phyloP scores from a whole-genome alignment of 2,113 vertebrate species.

The Ramphastos sulfuratus region DNA sequence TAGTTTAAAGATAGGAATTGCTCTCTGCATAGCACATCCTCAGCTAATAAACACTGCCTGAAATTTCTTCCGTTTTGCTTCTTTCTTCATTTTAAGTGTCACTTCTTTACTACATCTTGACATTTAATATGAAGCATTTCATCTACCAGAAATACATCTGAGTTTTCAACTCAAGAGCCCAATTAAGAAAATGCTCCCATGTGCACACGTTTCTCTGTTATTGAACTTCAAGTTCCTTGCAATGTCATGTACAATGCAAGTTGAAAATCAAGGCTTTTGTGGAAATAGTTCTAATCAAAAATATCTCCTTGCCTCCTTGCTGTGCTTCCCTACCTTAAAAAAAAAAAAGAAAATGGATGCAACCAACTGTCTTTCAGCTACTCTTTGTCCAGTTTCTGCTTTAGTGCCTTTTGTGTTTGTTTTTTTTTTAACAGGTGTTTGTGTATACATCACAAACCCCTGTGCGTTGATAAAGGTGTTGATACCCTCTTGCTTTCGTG shows the following conservation, averaged over 20 bases:
- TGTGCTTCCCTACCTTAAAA: background rate
- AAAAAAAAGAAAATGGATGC: background rate
- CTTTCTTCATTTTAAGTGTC: slow-evolving; percentile 52
- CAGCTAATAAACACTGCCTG: slow-evolving; percentile 16
- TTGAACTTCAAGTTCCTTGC: slow-evolving; percentile 25
- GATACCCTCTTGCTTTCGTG: background rate
- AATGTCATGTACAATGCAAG: background rate
- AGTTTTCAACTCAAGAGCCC: slow-evolving; percentile 37
- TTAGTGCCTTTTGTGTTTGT: background rate
- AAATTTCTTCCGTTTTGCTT: slow-evolving; percentile 21
- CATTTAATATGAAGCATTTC: slow-evolving; percentile 63
- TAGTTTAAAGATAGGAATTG: background rate
- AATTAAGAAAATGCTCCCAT: slow-evolving; percentile 58
- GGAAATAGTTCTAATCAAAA: background rate
- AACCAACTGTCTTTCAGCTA: background rate
- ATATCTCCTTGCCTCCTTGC: background rate
- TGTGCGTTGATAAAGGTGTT: background rate
- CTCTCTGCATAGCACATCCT: background rate
- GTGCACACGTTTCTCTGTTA: slow-evolving; percentile 21
- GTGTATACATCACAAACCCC: background rate
- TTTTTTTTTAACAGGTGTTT: background rate
- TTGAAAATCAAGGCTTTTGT: slow-evolving; percentile 17
- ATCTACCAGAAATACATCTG: slow-evolving; percentile 41
- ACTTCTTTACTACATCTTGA: slow-evolving; percentile 54
- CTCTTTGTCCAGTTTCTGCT: background rate